Evolutionary conservation across 2,797 vertebrate genomes (phyloP), one percentile per base, ranked within the genome.

Genomic region (Ataeniobius toweri): DNA sequence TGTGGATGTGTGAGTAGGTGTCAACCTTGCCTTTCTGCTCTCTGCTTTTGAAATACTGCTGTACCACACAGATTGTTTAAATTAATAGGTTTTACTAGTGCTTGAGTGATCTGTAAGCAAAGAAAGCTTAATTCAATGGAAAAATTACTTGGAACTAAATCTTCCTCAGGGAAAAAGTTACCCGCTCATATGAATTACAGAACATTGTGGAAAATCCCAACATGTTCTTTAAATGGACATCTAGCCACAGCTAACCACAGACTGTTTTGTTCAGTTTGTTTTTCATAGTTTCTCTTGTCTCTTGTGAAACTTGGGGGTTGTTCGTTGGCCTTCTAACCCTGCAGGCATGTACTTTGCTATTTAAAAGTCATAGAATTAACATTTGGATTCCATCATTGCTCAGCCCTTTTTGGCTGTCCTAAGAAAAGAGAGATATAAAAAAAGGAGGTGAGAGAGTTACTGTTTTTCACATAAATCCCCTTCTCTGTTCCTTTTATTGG

Each of bases 381-480:
- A 79, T 81, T 77, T 77, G 41, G 65, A 78, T 53, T 58, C n/a
- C 79, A 79, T 20, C 67, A 74, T 82, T n/a, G 0, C 70, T 75
- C 58, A 77, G 55, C 58, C 55, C 48, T 51, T 2, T 5, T 70
- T 78, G 82, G 88, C 86, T 82, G 75, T 84, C 74, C 80, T 83
- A 58, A 51, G 80, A 77, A 77, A 77, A 10, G 1, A 67, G 67
- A 67, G 68, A 79, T 78, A 73, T 79, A 44, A 88, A 80, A n/a
- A 74, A 44, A 75, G 77, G 78, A 83, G 81, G 75, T 55, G 58
- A 76, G 58, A 76, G 65, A 61, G 79, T 74, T 61, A 44, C 24
- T 82, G 74, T 83, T 55, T 76, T 24, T 46, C 63, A 7, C 63
- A 67, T 24, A 41, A 39, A 67, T 67, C 8, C 22, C 20, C 41